Conservation (phyloP, 2,797 vertebrate genomes). For the Rousettus madagascariensis region DNA sequence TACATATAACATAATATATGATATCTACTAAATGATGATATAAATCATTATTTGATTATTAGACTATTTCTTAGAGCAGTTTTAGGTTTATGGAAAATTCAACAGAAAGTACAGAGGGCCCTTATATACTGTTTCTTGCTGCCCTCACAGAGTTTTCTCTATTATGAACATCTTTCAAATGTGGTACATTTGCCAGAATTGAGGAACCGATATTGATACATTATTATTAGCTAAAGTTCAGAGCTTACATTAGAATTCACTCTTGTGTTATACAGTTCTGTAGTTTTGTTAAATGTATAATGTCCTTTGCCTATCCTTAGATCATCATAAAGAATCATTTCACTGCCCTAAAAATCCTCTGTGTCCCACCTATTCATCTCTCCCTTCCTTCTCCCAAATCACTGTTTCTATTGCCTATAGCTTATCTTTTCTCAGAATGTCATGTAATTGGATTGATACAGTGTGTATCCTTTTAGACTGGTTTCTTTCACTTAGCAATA, state of each 20-base stretch:
- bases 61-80: neutral
- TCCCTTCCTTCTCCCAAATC: neutral
- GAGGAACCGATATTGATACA: neutral
- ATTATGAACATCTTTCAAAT: neutral
- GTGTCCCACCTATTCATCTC: neutral
- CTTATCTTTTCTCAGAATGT: neutral
- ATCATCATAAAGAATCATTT: neutral
- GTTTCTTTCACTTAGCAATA: neutral
- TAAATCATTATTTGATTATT: neutral
- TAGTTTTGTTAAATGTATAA: neutral
- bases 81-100: neutral
- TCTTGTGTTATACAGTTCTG: neutral
- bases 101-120: neutral
- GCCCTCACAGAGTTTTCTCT: neutral
- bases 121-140: neutral
- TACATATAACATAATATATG: neutral
- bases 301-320: neutral
- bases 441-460: neutral
- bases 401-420: neutral
- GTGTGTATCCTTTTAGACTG: neutral
- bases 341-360: neutral
- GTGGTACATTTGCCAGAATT: neutral
- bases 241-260: neutral
- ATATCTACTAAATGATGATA: neutral
- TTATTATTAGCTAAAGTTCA: neutral